phyloP scores from a whole-genome alignment of 2,113 vertebrate genomes.

The Oreochromis spilurus region DNA sequence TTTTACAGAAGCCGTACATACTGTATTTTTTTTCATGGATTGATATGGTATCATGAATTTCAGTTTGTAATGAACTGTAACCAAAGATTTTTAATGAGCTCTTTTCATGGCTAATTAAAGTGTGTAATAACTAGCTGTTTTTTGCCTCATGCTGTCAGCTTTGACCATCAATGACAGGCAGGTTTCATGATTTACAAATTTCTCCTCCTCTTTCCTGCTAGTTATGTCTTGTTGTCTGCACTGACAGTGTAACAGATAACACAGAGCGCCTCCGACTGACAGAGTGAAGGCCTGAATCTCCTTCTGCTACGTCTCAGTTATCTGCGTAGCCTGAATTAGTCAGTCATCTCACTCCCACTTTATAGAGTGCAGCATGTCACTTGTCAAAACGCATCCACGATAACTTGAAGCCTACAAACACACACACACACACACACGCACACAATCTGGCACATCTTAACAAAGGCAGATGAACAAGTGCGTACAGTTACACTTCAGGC shows the following conservation, averaged over 20 bases:
- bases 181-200: conserved; percentile 35
- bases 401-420: conserved; percentile 31
- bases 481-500: conserved; percentile 42
- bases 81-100: conserved; percentile 24
- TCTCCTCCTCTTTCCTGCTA: not conserved
- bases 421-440: not conserved
- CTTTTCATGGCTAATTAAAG: conserved; percentile 43
- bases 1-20: not conserved
- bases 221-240: conserved; percentile 39
- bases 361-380: conserved; percentile 45
- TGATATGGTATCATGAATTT: not conserved
- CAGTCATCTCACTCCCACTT: conserved; percentile 46
- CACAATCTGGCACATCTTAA: not conserved
- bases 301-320: conserved; percentile 46
- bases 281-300: conserved; percentile 41
- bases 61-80: conserved; percentile 24
- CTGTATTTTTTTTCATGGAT: not conserved
- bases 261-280: conserved; percentile 31
- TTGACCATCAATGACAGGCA: conserved; percentile 26
- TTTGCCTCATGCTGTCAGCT: conserved; percentile 26
- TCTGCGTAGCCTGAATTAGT: conserved; percentile 47
- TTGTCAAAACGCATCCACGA: conserved; percentile 52
- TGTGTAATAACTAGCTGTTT: conserved; percentile 19
- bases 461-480: conserved; percentile 28
- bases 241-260: conserved; percentile 41